Percentiles rank a stretch among this genome's conserved stretches.
phyloP scores from a whole-genome alignment of 2,888 invertebrate genomes.

The Colostygia pectinataria region DNA sequence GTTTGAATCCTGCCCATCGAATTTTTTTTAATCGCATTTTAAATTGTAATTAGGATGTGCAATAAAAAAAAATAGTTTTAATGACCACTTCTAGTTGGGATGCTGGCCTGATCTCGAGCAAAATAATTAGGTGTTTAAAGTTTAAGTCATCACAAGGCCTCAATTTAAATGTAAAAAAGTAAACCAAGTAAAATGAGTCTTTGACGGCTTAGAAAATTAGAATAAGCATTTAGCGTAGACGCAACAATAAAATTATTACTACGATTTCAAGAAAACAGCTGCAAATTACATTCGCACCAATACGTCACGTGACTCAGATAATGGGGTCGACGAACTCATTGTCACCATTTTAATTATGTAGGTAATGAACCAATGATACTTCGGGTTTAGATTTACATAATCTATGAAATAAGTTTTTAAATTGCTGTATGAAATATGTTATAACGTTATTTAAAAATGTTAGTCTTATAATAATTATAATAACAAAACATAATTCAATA shows the following conservation, averaged over 20 bases:
- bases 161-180: too few relatives aligned
- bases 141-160: too few relatives aligned
- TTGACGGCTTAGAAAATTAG: neutral
- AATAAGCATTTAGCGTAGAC: slow-evolving; percentile 16
- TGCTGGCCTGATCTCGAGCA: too few relatives aligned
- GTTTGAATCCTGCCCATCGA: too few relatives aligned
- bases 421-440: too few relatives aligned
- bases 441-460: neutral
- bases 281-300: slow-evolving; percentile 48
- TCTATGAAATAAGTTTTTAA: neutral
- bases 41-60: too few relatives aligned
- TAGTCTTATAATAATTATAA: too few relatives aligned
- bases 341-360: slow-evolving; percentile 35
- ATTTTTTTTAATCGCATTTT: too few relatives aligned
- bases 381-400: slow-evolving; percentile 13
- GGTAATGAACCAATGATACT: slow-evolving; percentile 15
- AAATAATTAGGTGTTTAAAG: too few relatives aligned
- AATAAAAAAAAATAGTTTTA: too few relatives aligned
- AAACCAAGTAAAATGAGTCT: neutral
- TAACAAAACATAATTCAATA: too few relatives aligned
- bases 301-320: slow-evolving; percentile 53
- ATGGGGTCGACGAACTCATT: slow-evolving; percentile 56
- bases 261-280: slow-evolving; percentile 45
- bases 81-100: too few relatives aligned
- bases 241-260: slow-evolving; percentile 23